These are phyloP conservation scores for Pica pica DNA, from an alignment of 2,113 vertebrate species.

Conservation along the genomic window DNA sequence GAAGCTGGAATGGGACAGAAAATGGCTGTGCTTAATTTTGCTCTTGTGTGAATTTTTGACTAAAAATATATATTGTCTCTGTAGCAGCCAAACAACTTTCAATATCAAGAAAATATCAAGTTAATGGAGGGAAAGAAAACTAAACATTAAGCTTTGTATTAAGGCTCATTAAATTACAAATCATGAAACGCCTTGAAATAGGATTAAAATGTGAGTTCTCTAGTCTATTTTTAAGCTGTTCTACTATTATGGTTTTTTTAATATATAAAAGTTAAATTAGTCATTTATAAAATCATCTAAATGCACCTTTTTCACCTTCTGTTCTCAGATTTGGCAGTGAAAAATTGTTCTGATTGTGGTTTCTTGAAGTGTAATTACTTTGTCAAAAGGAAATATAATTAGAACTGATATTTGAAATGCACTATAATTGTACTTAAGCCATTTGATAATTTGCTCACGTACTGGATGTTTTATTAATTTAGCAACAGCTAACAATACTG, in stretches of 20 bases:
- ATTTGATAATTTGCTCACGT: conserved; percentile 71
- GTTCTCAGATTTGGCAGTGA: conserved; percentile 72
- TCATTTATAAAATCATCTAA: conserved; percentile 72
- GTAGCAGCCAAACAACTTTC: conserved; percentile 35
- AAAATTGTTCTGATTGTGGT: conserved; percentile 69
- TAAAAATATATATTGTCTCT: conserved; percentile 19
- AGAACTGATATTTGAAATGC: conserved; percentile 75
- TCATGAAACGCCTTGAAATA: conserved; percentile 64
- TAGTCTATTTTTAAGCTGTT: conserved; percentile 69
- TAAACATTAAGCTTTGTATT: conserved; percentile 49
- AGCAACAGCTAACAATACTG: conserved; percentile 56
- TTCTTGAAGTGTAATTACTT: conserved; percentile 76
- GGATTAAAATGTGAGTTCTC: conserved; percentile 65
- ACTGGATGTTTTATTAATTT: conserved; percentile 71
- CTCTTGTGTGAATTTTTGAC: conserved; percentile 22
- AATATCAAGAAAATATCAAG: conserved; percentile 49
- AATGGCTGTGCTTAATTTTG: not conserved
- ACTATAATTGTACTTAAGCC: conserved; percentile 68
- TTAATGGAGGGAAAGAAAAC: conserved; percentile 47
- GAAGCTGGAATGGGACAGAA: not conserved
- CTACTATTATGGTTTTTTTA: conserved; percentile 48
- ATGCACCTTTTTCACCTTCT: conserved; percentile 73
- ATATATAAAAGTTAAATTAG: conserved; percentile 64
- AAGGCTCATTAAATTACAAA: conserved; percentile 65
- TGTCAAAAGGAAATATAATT: conserved; percentile 79